Conservation (phyloP, 2,797 vertebrate species). For the Acipenser transmontanus region DNA sequence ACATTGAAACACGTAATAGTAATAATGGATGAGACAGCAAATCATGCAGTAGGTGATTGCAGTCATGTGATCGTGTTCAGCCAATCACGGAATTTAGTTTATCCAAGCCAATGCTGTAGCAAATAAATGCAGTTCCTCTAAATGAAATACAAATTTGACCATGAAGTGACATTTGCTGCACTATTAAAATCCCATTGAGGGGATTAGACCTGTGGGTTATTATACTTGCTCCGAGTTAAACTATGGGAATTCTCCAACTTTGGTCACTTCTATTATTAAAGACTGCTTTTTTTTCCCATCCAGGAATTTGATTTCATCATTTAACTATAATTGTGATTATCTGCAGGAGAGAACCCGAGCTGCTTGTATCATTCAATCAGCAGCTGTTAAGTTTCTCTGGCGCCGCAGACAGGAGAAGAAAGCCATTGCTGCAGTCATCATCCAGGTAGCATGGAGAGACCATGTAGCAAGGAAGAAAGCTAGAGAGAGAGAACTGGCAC, state of each 20-base stretch:
- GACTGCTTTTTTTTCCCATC: neutral
- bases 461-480: constrained; percentile 45
- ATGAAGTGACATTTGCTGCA: no score
- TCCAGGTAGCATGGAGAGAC: constrained; percentile 77
- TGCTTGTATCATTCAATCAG: constrained; percentile 66
- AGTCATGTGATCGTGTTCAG: no score
- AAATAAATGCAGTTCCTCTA: no score
- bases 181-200: no score
- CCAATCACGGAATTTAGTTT: no score
- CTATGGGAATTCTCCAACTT: neutral
- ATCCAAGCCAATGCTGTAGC: no score
- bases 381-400: constrained; percentile 56
- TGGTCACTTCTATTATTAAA: neutral
- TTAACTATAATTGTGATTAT: neutral
- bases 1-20: no score
- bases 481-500: constrained; percentile 46
- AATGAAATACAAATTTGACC: no score
- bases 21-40: no score
- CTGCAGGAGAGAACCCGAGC: constrained; percentile 66
- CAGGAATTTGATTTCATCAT: neutral
- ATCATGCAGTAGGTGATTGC: no score
- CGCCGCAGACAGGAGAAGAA: constrained; percentile 39
- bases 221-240: neutral
- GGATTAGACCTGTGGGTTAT: no score
- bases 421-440: constrained; percentile 48